phyloP scores from a whole-genome alignment of 2,113 vertebrate genomes.

The Lanius ludovicianus region DNA sequence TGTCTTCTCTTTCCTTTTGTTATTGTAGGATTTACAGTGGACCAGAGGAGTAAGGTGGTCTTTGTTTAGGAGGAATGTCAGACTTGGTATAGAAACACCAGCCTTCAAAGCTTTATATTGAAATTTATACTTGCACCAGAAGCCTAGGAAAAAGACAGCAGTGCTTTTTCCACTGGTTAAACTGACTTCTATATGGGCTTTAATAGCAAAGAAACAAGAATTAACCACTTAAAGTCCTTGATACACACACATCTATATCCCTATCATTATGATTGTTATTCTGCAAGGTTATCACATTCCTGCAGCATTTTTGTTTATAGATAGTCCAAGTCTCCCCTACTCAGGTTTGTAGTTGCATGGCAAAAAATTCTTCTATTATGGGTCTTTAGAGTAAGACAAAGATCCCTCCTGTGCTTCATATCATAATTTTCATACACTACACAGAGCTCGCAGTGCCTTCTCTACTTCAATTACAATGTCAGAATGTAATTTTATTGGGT shows the following conservation, averaged over 20 bases:
- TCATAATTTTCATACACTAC: not conserved
- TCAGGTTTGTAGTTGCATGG: not conserved
- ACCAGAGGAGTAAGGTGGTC: not conserved
- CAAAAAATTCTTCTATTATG: not conserved
- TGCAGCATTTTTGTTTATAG: not conserved
- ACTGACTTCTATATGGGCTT: rapidly evolving
- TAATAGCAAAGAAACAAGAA: not conserved
- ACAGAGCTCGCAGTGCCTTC: not conserved
- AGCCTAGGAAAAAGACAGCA: not conserved
- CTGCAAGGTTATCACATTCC: not conserved
- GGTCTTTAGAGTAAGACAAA: not conserved
- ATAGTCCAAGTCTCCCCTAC: not conserved
- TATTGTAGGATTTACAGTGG: not conserved
- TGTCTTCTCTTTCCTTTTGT: not conserved
- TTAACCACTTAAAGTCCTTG: not conserved
- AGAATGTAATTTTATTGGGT: not conserved
- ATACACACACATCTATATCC: not conserved
- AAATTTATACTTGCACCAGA: not conserved
- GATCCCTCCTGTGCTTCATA: not conserved
- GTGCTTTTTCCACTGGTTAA: not conserved
- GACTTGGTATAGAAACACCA: not conserved
- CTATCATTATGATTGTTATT: not conserved
- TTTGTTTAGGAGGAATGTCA: not conserved
- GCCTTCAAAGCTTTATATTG: not conserved
- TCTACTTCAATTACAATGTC: not conserved